Evolutionary conservation across 2,888 invertebrate species (phyloP), one percentile per base, ranked within the genome.

Genomic region (Mechanitis mazaeus): DNA sequence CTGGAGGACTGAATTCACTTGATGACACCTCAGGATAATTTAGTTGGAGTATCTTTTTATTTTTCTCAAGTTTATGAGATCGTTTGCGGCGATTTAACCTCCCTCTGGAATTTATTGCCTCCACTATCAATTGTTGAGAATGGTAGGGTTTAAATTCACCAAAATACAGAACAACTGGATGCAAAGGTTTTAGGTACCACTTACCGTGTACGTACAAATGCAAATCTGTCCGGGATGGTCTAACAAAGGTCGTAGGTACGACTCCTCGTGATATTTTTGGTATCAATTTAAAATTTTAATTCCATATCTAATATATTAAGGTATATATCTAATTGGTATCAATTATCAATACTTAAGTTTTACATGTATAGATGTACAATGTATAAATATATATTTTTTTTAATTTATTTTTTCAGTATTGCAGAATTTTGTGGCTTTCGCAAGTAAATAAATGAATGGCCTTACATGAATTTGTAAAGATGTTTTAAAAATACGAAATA

Each of bases 41-140:
- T 75, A 78, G 63, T 72, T 71, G 66, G 69, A 75, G 79, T 75
- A 75, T 71, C 73, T 75, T 78, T 83, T 83, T 82, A 80, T 82
- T 82, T 77, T 72, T 71, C 73, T 70, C 69, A 67, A 70, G 68
- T 84, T 84, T 85, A 84, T 73, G 80, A 77, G 75, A 72, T 74
- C 75, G 75, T 80, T 82, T 74, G 79, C 70, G 76, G 74, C 66
- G 65, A 68, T 69, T 67, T 66, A 69, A 69, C 69, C 74, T 75
- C 74, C 77, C 74, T 72, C 69, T 56, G 66, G 75, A 78, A 84
- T 83, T 81, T 79, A 81, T 76, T 66, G 57, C 65, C 50, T 73
- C 70, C 68, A 72, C 77, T 76, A 79, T 77, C 78, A 79, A 80
- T 81, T 78, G 75, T 70, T 68, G 71, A n/a, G 55, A 64, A 59